Percentiles rank a stretch among this genome's conserved stretches.
Conservation (phyloP, 2,797 vertebrate genomes). For the Artibeus jamaicensis region DNA sequence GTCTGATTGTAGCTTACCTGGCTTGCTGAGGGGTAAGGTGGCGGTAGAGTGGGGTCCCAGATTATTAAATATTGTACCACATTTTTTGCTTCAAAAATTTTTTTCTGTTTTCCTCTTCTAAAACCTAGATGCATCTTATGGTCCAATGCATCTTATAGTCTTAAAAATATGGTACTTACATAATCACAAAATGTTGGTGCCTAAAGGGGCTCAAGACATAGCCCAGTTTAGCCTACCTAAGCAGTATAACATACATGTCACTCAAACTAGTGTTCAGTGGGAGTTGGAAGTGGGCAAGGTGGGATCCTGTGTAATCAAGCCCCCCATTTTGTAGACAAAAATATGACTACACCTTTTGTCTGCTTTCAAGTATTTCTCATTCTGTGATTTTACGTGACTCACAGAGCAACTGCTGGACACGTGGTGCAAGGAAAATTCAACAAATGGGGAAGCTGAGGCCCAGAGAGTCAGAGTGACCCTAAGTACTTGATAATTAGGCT, state of each 20-base stretch:
- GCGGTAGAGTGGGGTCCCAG: too few relatives aligned
- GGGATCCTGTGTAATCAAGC: not conserved
- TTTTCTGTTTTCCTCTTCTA: too few relatives aligned
- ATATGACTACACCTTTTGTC: not conserved
- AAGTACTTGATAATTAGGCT: slow-evolving; percentile 21
- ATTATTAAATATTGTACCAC: too few relatives aligned
- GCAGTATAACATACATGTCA: not conserved
- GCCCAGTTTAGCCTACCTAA: not conserved
- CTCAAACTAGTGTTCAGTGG: not conserved
- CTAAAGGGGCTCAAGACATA: not conserved
- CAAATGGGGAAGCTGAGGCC: not conserved
- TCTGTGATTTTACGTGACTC: not conserved
- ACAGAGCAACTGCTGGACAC: not conserved
- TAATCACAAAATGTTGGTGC: not conserved
- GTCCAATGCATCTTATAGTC: too few relatives aligned
- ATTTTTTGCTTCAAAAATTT: too few relatives aligned
- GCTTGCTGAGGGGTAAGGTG: too few relatives aligned
- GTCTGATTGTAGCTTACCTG: too few relatives aligned
- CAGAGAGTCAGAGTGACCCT: not conserved
- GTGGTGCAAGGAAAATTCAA: not conserved
- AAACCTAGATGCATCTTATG: too few relatives aligned
- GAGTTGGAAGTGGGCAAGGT: not conserved
- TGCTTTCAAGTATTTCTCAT: not conserved
- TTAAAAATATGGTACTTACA: not conserved
- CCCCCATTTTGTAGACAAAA: not conserved